Evolutionary conservation across 2,797 vertebrate species (phyloP).

Genomic region (Sebastes oblongus): DNA sequence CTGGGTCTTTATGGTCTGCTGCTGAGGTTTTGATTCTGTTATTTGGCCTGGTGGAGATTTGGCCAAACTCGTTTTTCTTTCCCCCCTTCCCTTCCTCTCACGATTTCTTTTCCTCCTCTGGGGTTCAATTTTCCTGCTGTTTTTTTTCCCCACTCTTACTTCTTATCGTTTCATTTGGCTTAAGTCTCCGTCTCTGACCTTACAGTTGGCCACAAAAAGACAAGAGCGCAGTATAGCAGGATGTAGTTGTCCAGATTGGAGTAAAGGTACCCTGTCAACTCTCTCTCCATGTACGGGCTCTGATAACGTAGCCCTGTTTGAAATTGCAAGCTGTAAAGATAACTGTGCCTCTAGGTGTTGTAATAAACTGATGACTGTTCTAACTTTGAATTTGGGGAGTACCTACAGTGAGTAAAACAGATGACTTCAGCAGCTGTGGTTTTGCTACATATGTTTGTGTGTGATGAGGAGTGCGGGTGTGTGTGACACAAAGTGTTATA

Average conservation of each 20-base stretch:
- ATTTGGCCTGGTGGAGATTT: constrained; percentile 62
- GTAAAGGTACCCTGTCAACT: constrained; percentile 40
- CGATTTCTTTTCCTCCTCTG: constrained; percentile 37
- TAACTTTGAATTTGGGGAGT: constrained; percentile 63
- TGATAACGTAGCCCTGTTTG: constrained; percentile 53
- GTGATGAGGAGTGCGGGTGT: constrained; percentile 7
- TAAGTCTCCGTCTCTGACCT: constrained; percentile 51
- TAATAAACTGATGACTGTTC: constrained; percentile 74
- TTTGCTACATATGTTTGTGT: constrained; percentile 24
- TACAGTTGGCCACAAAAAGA: constrained; percentile 34
- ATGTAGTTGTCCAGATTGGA: constrained; percentile 32
- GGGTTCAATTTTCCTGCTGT: constrained; percentile 41
- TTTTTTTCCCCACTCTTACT: not conserved
- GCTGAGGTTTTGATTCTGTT: constrained; percentile 70
- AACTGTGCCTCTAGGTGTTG: constrained; percentile 73
- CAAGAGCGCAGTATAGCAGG: constrained; percentile 5
- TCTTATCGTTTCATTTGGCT: constrained; percentile 51
- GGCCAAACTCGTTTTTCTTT: constrained; percentile 5
- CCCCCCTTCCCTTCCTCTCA: constrained; percentile 5
- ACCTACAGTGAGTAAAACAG: constrained; percentile 61
- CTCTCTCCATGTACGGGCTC: constrained; percentile 42
- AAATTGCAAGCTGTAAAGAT: constrained; percentile 73
- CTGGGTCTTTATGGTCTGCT: constrained; percentile 61
- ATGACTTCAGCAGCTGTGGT: constrained; percentile 61
- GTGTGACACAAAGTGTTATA: constrained; percentile 8